These are phyloP conservation scores for Lasioglossum oenotherae DNA, from an alignment of 2,888 invertebrate species.

Conservation along the genomic window DNA sequence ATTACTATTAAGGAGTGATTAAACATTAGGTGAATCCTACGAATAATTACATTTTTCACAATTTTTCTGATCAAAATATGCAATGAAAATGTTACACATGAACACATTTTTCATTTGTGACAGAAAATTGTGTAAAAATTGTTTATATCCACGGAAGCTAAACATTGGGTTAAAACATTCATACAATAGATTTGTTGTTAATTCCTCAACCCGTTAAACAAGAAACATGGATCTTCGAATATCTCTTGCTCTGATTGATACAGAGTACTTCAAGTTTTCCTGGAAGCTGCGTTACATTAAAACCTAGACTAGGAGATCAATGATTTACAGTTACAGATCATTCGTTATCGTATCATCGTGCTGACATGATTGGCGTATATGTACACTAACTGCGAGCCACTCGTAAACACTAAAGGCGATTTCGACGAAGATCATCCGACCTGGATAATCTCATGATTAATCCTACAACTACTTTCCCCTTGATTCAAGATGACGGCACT, in stretches of 20 bases:
- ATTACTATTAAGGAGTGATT: neutral
- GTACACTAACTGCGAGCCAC: neutral
- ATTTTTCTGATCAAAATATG: neutral
- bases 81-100: neutral
- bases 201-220: neutral
- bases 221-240: neutral
- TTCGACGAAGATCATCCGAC: neutral
- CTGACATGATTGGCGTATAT: neutral
- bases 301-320: neutral
- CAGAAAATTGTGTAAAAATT: neutral
- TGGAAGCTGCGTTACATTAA: neutral
- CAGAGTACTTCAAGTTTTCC: neutral
- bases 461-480: neutral
- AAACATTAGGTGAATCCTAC: neutral
- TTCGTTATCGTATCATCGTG: neutral
- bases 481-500: neutral
- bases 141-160: neutral
- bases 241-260: neutral
- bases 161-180: neutral
- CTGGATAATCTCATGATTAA: neutral
- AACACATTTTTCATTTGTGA: neutral
- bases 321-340: neutral
- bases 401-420: neutral
- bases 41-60: neutral
- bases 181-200: neutral